Conservation (phyloP, 2,113 vertebrate genomes). For the Phalacrocorax carbo region DNA sequence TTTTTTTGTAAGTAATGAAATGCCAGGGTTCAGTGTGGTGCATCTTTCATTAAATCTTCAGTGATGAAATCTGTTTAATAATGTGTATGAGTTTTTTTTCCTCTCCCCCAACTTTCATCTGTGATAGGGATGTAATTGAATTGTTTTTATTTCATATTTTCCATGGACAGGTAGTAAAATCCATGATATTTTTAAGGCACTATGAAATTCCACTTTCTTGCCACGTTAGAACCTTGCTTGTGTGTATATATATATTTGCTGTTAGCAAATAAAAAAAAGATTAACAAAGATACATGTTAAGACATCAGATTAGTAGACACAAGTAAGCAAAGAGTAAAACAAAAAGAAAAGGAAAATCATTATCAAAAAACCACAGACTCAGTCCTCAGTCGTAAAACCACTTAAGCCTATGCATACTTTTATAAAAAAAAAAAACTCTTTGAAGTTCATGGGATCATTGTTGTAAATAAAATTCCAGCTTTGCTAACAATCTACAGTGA, state of each 20-base stretch:
- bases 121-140: constrained; percentile 9
- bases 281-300: background rate
- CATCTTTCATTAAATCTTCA: constrained; percentile 64
- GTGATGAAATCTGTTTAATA: constrained; percentile 64
- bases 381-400: too few species aligned
- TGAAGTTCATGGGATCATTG: too few species aligned
- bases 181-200: background rate
- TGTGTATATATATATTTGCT: background rate
- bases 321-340: too few species aligned
- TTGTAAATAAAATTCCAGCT: background rate
- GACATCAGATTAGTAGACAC: too few species aligned
- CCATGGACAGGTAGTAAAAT: background rate
- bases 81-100: constrained; percentile 28
- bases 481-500: background rate
- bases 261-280: background rate
- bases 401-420: too few species aligned
- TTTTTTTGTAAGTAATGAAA: constrained; percentile 46
- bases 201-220: background rate
- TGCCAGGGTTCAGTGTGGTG: constrained; percentile 22
- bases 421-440: too few species aligned
- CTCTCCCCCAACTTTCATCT: background rate
- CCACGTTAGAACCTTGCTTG: background rate
- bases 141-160: background rate
- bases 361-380: too few species aligned
- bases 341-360: too few species aligned